Conservation (phyloP, 2,113 vertebrate species). For the Grammomys dolichurus region DNA sequence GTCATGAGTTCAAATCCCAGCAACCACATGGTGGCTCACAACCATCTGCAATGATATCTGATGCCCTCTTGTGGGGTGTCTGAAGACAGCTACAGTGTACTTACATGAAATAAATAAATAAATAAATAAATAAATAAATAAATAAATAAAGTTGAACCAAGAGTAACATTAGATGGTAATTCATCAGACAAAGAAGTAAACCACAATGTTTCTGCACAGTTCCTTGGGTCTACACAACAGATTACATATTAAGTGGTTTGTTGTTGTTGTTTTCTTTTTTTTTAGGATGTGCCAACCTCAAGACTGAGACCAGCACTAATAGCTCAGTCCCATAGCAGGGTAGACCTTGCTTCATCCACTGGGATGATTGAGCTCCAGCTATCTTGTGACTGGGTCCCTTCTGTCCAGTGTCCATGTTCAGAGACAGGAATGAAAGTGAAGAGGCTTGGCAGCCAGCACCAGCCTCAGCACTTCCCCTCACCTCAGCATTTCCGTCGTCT, state of each 20-base stretch:
- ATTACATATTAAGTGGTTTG: not conserved
- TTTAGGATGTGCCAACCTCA: not conserved
- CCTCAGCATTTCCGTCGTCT: no score
- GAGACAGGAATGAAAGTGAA: no score
- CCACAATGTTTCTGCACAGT: not conserved
- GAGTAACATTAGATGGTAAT: not conserved
- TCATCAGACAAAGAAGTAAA: slow-evolving; percentile 23
- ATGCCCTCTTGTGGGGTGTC: no score
- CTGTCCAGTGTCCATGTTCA: not conserved
- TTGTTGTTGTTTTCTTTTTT: not conserved
- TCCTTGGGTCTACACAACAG: not conserved
- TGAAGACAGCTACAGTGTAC: no score
- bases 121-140: no score
- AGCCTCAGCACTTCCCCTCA: no score
- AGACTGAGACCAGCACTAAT: not conserved
- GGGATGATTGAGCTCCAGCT: not conserved
- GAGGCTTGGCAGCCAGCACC: no score
- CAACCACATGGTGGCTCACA: no score
- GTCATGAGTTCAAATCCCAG: no score
- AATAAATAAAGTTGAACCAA: not conserved
- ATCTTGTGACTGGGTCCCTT: not conserved
- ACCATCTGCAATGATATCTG: no score
- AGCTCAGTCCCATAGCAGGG: not conserved
- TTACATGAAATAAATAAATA: no score
- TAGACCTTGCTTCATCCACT: not conserved